These are phyloP conservation scores for Cisticola juncidis DNA, from an alignment of 2,113 vertebrate genomes.

Conservation along the genomic window DNA sequence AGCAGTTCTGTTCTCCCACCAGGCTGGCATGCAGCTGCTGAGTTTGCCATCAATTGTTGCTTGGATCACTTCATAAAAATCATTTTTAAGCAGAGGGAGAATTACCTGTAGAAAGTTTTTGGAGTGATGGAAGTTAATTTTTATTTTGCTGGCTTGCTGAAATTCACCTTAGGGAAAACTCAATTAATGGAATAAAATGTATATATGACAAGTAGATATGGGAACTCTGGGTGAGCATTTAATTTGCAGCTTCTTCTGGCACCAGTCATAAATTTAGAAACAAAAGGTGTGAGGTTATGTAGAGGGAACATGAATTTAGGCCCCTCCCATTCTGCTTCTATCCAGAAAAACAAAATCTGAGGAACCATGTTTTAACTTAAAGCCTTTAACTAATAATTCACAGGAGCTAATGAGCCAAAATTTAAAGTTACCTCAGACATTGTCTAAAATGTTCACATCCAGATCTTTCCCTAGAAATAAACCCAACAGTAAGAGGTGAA, in stretches of 20 bases:
- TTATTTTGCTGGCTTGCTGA: neutral
- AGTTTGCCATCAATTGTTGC: slow-evolving; percentile 78
- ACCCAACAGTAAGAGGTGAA: neutral
- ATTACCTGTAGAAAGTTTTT: slow-evolving; percentile 73
- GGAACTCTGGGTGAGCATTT: neutral
- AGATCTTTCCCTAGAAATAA: neutral
- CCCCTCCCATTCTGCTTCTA: neutral
- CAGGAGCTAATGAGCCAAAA: neutral
- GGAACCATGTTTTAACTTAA: neutral
- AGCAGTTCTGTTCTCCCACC: slow-evolving; percentile 77
- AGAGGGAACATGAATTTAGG: neutral
- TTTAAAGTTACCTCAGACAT: neutral
- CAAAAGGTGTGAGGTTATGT: neutral
- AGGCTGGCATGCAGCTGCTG: slow-evolving; percentile 72
- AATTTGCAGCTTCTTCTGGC: neutral
- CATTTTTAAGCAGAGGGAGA: slow-evolving; percentile 82
- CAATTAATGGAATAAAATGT: neutral
- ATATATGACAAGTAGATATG: neutral
- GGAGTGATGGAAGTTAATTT: neutral
- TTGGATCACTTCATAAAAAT: slow-evolving; percentile 84
- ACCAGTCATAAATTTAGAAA: neutral
- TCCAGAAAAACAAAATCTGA: neutral
- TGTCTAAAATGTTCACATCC: neutral
- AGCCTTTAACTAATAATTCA: neutral
- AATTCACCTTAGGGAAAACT: neutral